Evolutionary conservation across 2,888 invertebrate genomes (phyloP).

Genomic region (Xanthorhoe designata): DNA sequence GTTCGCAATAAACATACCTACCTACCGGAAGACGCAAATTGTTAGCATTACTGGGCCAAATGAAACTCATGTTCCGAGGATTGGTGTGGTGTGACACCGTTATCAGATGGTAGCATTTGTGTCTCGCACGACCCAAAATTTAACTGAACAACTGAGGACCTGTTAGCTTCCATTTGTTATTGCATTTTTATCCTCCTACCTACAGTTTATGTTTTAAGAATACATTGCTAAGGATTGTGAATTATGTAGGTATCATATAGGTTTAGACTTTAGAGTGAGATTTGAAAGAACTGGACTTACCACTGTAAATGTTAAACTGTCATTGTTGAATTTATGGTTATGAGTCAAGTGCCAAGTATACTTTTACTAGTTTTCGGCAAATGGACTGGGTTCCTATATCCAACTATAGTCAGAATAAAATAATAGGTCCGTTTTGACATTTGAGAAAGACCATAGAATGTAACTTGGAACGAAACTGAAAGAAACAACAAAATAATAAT

Average conservation of each 20-base stretch:
- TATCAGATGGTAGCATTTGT: not conserved
- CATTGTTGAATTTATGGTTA: slow-evolving; percentile 10
- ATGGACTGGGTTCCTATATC: too few species aligned
- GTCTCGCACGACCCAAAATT: not conserved
- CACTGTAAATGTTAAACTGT: slow-evolving; percentile 16
- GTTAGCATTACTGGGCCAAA: too few species aligned
- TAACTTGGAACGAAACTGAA: too few species aligned
- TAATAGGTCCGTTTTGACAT: too few species aligned
- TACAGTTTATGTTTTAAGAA: slow-evolving; percentile 27
- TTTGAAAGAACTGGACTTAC: slow-evolving; percentile 17
- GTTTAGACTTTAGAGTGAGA: slow-evolving; percentile 28
- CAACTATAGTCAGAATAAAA: too few species aligned
- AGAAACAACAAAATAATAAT: too few species aligned
- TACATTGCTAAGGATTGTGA: slow-evolving; percentile 36
- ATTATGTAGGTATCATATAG: slow-evolving; percentile 30
- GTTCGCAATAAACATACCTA: too few species aligned
- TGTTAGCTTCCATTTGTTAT: slow-evolving; percentile 33
- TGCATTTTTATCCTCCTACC: slow-evolving; percentile 42
- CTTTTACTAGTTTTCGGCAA: slow-evolving; percentile 14
- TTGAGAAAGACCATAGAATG: too few species aligned
- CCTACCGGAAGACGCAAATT: too few species aligned
- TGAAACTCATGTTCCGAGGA: too few species aligned
- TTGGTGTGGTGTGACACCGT: too few species aligned
- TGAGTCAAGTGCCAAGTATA: slow-evolving; percentile 26
- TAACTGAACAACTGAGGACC: not conserved